phyloP scores from a whole-genome alignment of 2,113 vertebrate species.

The Anolis carolinensis region DNA sequence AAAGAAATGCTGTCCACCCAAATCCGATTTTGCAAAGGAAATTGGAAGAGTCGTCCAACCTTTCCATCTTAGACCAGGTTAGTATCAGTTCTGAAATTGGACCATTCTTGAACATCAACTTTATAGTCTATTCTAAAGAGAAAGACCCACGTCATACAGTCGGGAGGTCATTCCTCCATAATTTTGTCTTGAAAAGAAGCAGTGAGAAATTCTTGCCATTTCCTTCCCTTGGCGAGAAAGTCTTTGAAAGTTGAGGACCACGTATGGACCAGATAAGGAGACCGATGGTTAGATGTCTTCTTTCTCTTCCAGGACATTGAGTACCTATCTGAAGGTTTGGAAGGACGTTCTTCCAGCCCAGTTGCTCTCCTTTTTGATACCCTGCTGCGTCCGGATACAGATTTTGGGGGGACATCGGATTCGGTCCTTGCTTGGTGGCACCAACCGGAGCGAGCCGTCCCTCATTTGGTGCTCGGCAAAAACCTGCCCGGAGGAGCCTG shows the following conservation, averaged over 20 bases:
- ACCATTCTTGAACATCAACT: too few species aligned
- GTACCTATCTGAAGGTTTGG: slow-evolving; percentile 83
- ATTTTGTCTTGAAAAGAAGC: too few species aligned
- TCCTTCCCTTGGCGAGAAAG: too few species aligned
- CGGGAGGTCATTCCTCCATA: too few species aligned
- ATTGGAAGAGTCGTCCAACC: slow-evolving; percentile 64
- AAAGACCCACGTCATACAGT: not conserved
- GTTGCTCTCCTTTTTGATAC: slow-evolving; percentile 82
- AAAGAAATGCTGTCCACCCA: slow-evolving; percentile 70
- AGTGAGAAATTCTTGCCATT: too few species aligned
- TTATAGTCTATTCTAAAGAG: too few species aligned
- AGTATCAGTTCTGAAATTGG: too few species aligned
- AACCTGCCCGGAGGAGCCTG: slow-evolving; percentile 80
- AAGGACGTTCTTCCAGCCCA: slow-evolving; percentile 79
- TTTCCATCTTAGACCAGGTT: slow-evolving; percentile 81
- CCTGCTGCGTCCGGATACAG: slow-evolving; percentile 81
- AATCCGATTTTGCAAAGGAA: slow-evolving; percentile 81
- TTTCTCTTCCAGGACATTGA: slow-evolving; percentile 74
- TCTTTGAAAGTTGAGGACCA: too few species aligned
- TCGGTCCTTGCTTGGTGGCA: slow-evolving; percentile 78
- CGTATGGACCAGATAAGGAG: too few species aligned
- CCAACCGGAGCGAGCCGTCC: slow-evolving; percentile 63
- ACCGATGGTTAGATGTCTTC: not conserved
- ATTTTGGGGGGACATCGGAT: slow-evolving; percentile 75
- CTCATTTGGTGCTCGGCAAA: slow-evolving; percentile 82